Evolutionary conservation across 2,113 vertebrate genomes (phyloP).

Genomic region (Macroglossus sobrinus): DNA sequence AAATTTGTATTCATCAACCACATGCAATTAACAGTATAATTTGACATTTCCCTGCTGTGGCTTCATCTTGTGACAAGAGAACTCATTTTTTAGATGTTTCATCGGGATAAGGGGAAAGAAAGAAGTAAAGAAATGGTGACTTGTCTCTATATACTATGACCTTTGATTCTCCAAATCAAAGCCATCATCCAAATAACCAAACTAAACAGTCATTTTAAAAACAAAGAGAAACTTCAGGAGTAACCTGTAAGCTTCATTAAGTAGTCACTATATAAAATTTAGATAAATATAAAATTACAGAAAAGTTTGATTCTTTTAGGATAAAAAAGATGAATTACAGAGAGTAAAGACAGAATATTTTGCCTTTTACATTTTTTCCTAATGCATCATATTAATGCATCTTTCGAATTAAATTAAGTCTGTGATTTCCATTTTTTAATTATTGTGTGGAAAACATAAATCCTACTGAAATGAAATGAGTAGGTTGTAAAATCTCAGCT

Average conservation of each 20-base stretch:
- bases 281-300: neutral
- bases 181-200: neutral
- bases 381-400: conserved; percentile 23
- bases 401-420: conserved; percentile 38
- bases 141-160: neutral
- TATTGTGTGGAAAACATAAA: conserved; percentile 41
- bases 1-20: neutral
- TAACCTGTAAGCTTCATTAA: neutral
- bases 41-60: neutral
- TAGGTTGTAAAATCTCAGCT: neutral
- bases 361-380: neutral
- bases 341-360: neutral
- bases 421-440: conserved; percentile 6
- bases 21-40: neutral
- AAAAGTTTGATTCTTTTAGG: neutral
- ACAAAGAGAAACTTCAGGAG: neutral
- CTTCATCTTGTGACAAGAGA: neutral
- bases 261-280: conserved; percentile 17
- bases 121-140: neutral
- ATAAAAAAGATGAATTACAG: neutral
- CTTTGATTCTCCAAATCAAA: conserved; percentile 2
- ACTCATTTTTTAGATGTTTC: neutral
- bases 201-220: neutral
- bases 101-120: neutral
- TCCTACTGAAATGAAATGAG: conserved; percentile 26